Percentiles rank a stretch among this genome's conserved stretches.
Evolutionary conservation across 2,888 invertebrate species (phyloP).

Genomic region (Archips xylosteana): DNA sequence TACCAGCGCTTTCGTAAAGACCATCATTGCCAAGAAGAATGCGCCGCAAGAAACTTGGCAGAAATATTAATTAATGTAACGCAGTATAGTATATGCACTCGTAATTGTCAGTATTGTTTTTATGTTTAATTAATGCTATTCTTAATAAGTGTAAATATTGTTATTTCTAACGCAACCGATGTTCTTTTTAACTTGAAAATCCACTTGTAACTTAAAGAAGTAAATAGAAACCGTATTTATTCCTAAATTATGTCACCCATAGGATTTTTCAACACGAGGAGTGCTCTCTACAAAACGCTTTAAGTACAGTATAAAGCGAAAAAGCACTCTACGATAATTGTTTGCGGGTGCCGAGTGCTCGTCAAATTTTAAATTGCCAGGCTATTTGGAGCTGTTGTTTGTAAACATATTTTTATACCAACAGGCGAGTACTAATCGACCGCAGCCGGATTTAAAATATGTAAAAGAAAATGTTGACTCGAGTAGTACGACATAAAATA

Average conservation of each 20-base stretch:
- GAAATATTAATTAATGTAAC: too few species aligned
- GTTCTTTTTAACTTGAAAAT: too few species aligned
- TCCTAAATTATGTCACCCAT: not conserved
- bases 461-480: not conserved
- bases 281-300: not conserved
- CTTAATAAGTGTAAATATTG: not conserved
- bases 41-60: too few species aligned
- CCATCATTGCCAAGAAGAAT: too few species aligned
- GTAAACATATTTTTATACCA: not conserved
- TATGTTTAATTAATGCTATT: too few species aligned
- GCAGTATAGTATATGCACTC: too few species aligned
- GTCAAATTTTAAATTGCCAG: constrained; percentile 41
- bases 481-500: not conserved
- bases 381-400: constrained; percentile 11
- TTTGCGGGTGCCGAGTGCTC: constrained; percentile 31
- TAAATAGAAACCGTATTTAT: not conserved
- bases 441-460: constrained; percentile 16
- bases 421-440: not conserved
- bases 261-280: not conserved
- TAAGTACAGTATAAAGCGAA: constrained; percentile 21
- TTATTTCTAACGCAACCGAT: not conserved
- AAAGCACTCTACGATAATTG: constrained; percentile 42
- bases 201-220: not conserved
- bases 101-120: too few species aligned
- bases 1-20: too few species aligned